phyloP scores from a whole-genome alignment of 2,113 vertebrate species.

The Ictalurus furcatus region DNA sequence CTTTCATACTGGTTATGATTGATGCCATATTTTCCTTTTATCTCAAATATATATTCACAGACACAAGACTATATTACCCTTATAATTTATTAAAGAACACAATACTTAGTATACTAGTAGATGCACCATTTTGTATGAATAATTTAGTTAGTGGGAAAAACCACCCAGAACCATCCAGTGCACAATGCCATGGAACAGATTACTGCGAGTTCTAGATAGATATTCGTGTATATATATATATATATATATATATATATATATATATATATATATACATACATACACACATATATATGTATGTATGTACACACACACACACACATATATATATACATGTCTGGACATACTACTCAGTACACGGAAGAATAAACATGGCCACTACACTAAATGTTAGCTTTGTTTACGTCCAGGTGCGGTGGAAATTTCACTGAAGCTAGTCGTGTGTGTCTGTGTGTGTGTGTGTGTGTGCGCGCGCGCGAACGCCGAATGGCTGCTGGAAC shows the following conservation, averaged over 20 bases:
- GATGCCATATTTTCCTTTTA: background rate
- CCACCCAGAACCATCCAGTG: background rate
- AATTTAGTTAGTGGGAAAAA: constrained; percentile 23
- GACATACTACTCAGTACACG: background rate
- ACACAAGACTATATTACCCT: background rate
- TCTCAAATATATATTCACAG: background rate
- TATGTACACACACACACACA: no score
- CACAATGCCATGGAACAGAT: background rate
- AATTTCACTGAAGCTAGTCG: background rate
- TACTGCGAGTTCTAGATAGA: no score
- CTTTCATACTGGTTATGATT: background rate
- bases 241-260: no score
- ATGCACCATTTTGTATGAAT: constrained; percentile 22
- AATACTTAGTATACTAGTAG: background rate
- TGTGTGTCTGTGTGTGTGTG: background rate
- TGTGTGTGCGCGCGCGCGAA: background rate
- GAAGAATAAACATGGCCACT: background rate
- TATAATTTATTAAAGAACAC: constrained; percentile 34
- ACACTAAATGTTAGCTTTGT: background rate
- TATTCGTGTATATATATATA: no score
- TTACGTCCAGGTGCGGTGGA: background rate
- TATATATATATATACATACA: no score
- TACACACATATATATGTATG: no score
- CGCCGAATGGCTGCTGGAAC: background rate
- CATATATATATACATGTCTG: no score